A percentile compares a stretch with the other conserved stretches of the same genome.
Conservation (phyloP, 2,113 vertebrate species). For the Serinus canaria region DNA sequence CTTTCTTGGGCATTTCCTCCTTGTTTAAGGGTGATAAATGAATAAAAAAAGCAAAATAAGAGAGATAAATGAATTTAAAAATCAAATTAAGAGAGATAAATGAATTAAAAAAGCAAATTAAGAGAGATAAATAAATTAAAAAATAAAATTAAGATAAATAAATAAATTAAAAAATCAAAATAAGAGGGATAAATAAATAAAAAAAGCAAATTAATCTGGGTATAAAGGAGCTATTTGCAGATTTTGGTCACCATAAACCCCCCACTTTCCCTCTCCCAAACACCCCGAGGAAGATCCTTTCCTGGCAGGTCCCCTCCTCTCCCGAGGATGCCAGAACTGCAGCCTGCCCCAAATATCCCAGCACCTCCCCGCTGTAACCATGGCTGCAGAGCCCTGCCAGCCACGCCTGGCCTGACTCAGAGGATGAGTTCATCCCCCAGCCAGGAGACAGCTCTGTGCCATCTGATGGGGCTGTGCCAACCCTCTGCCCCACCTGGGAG, state of each 20-base stretch:
- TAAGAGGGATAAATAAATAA: no score
- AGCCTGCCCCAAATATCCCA: slow-evolving; percentile 10
- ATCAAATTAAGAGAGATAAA: no score
- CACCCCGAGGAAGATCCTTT: background rate
- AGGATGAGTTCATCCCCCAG: slow-evolving; percentile 34
- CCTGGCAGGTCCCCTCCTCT: background rate
- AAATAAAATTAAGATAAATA: no score
- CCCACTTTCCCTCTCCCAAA: background rate
- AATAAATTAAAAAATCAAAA: no score
- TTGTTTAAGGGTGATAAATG: background rate
- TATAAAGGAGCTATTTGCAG: fast-evolving
- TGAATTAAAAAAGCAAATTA: no score
- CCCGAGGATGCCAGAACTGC: background rate
- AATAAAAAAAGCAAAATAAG: background rate
- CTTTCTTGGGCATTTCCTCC: background rate
- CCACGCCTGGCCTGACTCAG: slow-evolving; percentile 8
- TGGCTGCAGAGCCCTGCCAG: slow-evolving; percentile 16
- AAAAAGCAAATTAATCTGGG: no score
- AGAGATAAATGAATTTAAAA: no score
- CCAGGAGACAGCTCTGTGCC: background rate
- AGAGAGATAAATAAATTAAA: no score
- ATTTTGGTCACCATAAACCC: background rate
- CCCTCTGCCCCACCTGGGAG: background rate
- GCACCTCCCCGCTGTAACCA: slow-evolving; percentile 21
- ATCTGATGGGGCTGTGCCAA: background rate